Evolutionary conservation across 1,140 invertebrate genomes (phyloP), one percentile per base, ranked within the genome.

Genomic region (Akabosia matsudoensis): DNA sequence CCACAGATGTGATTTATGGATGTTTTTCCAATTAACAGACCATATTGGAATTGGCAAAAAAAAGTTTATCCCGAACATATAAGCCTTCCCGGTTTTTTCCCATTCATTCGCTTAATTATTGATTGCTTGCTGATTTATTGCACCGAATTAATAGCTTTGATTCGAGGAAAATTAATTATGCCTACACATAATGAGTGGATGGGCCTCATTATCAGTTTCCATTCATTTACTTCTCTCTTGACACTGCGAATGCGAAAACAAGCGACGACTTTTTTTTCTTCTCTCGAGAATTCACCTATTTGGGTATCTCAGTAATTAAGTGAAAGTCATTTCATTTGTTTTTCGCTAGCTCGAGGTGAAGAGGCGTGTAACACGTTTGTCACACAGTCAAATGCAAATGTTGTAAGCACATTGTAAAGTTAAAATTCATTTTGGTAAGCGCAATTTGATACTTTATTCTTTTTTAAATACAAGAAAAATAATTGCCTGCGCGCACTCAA

Each of bases 1-100:
- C n/a, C n/a, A n/a, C n/a, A n/a, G 7, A 22, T 30, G 61, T 67
- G 61, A 67, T 67, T 67, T 67, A 67, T 67, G 61, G 30, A 67
- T 30, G 10, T 67, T 67, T 67, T 67, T 67, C 61, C 61, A 67
- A 67, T 67, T 67, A 67, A 67, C 26, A 67, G 28, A 31, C 61
- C 61, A 67, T 67, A 67, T 67, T 67, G 61, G 61, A 67, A 67
- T 13, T 30, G 31, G 31, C 28, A 22, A 67, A 28, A 67, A 10
- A n/a, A 7, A 30, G 10, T 67, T 2, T 61, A 14, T 61, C 26
- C 37, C 37, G 18, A 45, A 7, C n/a, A n/a, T n/a, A n/a, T n/a
- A n/a, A n/a, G n/a, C n/a, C n/a, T n/a, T n/a, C n/a, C n/a, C n/a
- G n/a, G n/a, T n/a, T n/a, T n/a, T n/a, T n/a, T n/a, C n/a, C n/a